phyloP scores from a whole-genome alignment of 2,113 vertebrate genomes.

The Panthera leo region DNA sequence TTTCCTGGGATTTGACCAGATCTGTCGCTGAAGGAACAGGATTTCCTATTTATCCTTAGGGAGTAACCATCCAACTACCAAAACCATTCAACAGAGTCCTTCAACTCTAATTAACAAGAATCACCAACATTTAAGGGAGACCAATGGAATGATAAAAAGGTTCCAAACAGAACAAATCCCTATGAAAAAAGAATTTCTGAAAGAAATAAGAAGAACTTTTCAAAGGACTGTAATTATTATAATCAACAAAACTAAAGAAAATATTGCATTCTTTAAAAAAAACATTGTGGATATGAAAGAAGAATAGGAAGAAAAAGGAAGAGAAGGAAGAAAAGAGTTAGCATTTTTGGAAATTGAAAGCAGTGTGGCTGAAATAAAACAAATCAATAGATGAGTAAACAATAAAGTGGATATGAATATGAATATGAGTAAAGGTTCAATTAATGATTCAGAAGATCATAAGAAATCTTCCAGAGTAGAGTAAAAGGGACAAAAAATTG shows the following conservation, averaged over 20 bases:
- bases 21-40: neutral
- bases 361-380: neutral
- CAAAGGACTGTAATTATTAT: neutral
- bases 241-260: neutral
- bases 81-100: neutral
- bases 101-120: neutral
- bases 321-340: neutral
- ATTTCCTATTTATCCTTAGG: neutral
- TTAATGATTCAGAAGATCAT: neutral
- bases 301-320: neutral
- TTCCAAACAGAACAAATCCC: neutral
- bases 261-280: neutral
- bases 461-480: neutral
- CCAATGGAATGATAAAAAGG: neutral
- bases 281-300: neutral
- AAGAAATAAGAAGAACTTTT: neutral
- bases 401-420: neutral
- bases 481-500: neutral
- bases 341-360: neutral
- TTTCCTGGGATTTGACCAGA: neutral
- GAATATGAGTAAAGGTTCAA: neutral
- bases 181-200: slow-evolving; percentile 33
- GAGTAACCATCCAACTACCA: neutral
- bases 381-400: slow-evolving; percentile 23
- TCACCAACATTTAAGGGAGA: neutral